Conservation (phyloP, 2,888 invertebrate genomes). For the Antitype chi region DNA sequence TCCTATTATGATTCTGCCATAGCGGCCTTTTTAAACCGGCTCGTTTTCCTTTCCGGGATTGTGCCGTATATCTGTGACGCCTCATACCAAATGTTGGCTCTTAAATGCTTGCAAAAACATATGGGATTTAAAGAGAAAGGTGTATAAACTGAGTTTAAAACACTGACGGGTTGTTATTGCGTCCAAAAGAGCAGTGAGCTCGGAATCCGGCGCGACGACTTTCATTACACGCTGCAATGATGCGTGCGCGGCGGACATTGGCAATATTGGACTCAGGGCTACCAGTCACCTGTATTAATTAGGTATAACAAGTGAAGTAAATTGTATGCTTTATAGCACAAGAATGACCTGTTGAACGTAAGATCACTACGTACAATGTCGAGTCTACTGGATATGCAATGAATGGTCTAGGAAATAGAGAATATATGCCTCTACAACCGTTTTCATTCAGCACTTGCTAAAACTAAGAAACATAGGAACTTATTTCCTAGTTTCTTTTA, state of each 20-base stretch:
- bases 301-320: not conserved
- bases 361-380: not conserved
- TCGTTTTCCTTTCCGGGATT: not conserved
- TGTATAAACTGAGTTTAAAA: constrained; percentile 6
- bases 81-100: not conserved
- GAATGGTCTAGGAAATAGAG: not conserved
- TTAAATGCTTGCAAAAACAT: not conserved
- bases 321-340: not conserved
- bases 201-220: constrained; percentile 69
- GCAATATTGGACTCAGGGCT: constrained; percentile 60
- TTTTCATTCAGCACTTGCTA: not conserved
- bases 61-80: not conserved
- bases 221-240: constrained; percentile 69
- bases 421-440: not conserved
- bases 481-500: not conserved
- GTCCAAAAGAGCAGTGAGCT: constrained; percentile 54
- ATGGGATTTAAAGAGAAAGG: constrained; percentile 20
- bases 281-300: constrained; percentile 17
- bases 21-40: too few relatives aligned
- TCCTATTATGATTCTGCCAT: too few relatives aligned
- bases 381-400: not conserved
- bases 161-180: constrained; percentile 42
- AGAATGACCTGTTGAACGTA: not conserved
- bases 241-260: constrained; percentile 66
- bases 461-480: too few relatives aligned